A percentile compares a stretch with the other conserved stretches of the same genome.
These are phyloP conservation scores for Pachypanchax playfairii DNA, from an alignment of 2,113 vertebrate species.

Conservation along the genomic window DNA sequence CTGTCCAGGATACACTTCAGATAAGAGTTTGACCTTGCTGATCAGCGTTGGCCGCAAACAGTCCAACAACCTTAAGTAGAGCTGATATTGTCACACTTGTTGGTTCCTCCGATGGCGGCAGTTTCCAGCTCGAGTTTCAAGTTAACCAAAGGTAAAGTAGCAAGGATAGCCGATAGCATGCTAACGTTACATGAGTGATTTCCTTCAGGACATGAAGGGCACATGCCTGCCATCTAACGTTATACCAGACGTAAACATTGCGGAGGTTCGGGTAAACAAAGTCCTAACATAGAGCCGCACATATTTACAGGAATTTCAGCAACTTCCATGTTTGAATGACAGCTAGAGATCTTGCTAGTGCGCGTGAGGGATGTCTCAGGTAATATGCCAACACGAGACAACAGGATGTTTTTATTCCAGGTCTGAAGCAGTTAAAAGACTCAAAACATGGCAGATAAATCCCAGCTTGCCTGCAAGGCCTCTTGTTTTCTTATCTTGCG, in stretches of 20 bases:
- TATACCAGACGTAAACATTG: not conserved
- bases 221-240: not conserved
- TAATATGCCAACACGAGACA: no score
- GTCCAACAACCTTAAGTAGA: slow-evolving; percentile 25
- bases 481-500: no score
- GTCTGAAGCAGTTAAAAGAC: no score
- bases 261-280: no score
- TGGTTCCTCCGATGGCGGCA: slow-evolving; percentile 7
- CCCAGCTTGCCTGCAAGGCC: no score
- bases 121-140: slow-evolving; percentile 53
- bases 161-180: not conserved
- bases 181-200: slow-evolving; percentile 8
- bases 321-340: no score
- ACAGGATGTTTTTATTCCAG: no score
- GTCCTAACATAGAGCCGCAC: no score
- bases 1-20: slow-evolving; percentile 5
- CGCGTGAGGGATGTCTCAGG: no score
- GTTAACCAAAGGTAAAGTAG: slow-evolving; percentile 72
- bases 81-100: slow-evolving; percentile 7
- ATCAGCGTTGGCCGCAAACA: not conserved
- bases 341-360: no score
- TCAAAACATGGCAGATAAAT: no score
- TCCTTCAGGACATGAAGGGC: not conserved
- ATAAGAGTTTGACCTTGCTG: slow-evolving; percentile 65
- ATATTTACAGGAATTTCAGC: no score